These are phyloP conservation scores for Gymnosoma rotundatum DNA, from an alignment of 2,888 invertebrate genomes.

Conservation along the genomic window DNA sequence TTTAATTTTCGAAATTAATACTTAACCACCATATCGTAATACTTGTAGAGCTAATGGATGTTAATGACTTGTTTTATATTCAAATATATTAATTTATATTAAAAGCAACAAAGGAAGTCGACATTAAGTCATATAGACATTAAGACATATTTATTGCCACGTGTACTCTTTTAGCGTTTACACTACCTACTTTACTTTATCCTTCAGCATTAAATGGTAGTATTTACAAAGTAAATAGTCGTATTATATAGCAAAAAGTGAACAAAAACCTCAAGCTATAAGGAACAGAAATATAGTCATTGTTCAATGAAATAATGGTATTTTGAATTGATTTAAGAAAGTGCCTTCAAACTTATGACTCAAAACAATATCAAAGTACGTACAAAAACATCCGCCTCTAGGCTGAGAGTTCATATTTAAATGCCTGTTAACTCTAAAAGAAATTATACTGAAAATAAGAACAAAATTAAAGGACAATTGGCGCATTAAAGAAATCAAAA, in stretches of 20 bases:
- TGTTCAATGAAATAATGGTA: background rate
- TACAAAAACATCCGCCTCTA: background rate
- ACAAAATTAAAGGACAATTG: slow-evolving; percentile 50
- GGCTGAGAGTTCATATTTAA: background rate
- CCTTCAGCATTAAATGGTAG: too few species aligned
- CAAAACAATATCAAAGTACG: background rate
- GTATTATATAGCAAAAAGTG: background rate
- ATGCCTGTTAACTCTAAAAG: slow-evolving; percentile 23
- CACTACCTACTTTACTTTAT: too few species aligned
- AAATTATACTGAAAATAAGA: slow-evolving; percentile 1
- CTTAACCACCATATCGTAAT: too few species aligned
- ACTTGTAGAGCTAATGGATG: too few species aligned
- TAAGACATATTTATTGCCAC: too few species aligned
- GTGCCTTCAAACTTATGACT: slow-evolving; percentile 22
- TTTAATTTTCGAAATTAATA: too few species aligned
- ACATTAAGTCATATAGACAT: too few species aligned
- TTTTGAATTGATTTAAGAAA: slow-evolving; percentile 26
- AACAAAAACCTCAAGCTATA: slow-evolving; percentile 5
- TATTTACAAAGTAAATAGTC: too few species aligned
- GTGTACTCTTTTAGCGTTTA: too few species aligned
- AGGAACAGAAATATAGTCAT: background rate
- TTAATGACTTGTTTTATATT: too few species aligned
- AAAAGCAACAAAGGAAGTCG: too few species aligned
- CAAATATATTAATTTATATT: too few species aligned
- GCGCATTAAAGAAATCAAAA: slow-evolving; percentile 7